Evolutionary conservation across 2,797 vertebrate genomes (phyloP), one percentile per base, ranked within the genome.

Genomic region (Pempheris klunzingeri): DNA sequence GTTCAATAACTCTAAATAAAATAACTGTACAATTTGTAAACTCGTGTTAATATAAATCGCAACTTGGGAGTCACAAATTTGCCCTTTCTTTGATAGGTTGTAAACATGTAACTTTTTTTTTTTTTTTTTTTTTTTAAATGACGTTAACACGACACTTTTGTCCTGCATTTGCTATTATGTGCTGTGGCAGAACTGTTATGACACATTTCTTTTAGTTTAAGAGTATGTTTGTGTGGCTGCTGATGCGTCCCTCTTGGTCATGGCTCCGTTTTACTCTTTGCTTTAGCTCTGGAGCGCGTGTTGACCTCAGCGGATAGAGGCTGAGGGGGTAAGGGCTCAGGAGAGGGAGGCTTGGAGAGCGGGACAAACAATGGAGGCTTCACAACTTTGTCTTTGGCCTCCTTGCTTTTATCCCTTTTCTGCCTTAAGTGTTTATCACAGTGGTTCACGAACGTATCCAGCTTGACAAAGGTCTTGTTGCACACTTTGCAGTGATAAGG

Each of bases 401-500:
- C 76, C 43, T 85, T 87, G 44, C 41, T 85, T 65, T 90, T 86
- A 1, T 83, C 90, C 57, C 71, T 88, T 61, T 92, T 92, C 77
- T 93, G 90, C 75, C 76, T 79, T 71, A 90, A 85, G 75, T 94
- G 94, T 62, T 92, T 94, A 34, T 87, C 89, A 49, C 94, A 93
- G 67, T 93, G 94, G 36, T 87, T 95, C 53, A 93, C 90, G 71
- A 95, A 95, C 18, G 90, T 87, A 22, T 88, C 88, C 86, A 95
- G 84, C 73, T 92, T 86, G 30, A 90, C 90, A 4, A 94, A 94
- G 0, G 91, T 92, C 80, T 64, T 58, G 82, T 93, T 95, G 92
- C 95, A 96, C 69, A 95, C 88, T 77, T 91, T 92, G 86, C 95
- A 96, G 89, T 94, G 94, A 44, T 94, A 95, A 0, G 89, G 93